Evolutionary conservation across 1,140 invertebrate species (phyloP).

Genomic region (Procambarus clarkii): DNA sequence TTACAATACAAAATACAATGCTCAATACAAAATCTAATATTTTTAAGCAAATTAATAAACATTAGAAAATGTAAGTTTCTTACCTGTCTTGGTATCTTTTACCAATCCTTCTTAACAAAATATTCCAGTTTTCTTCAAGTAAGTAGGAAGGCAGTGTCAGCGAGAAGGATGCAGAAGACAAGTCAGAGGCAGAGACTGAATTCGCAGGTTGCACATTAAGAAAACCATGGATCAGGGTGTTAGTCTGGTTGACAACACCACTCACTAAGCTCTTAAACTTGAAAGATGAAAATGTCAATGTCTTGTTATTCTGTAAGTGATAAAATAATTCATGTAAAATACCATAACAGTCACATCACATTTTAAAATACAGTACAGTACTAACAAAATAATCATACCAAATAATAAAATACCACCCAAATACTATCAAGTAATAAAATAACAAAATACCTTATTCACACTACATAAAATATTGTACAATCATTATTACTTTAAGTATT

Average conservation of each 20-base stretch:
- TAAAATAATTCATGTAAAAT: background rate
- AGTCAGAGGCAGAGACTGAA: background rate
- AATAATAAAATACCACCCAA: too few relatives aligned
- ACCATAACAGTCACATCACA: too few relatives aligned
- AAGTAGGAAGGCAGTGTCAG: constrained; percentile 17
- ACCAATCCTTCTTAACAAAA: background rate
- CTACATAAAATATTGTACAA: too few relatives aligned
- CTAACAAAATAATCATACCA: too few relatives aligned
- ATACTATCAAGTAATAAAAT: too few relatives aligned
- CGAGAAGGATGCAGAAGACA: background rate
- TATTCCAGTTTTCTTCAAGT: constrained; percentile 20
- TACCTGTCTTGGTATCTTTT: background rate
- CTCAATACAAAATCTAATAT: too few relatives aligned
- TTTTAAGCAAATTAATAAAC: too few relatives aligned
- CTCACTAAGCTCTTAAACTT: background rate
- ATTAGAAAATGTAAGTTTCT: too few relatives aligned
- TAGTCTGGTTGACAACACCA: background rate
- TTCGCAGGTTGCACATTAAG: background rate
- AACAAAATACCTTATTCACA: too few relatives aligned
- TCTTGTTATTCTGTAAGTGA: background rate
- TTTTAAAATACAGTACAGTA: too few relatives aligned
- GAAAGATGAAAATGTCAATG: background rate
- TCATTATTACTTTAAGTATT: too few relatives aligned
- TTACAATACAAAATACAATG: too few relatives aligned
- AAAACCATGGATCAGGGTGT: background rate